Evolutionary conservation across 2,888 invertebrate species (phyloP), one percentile per base, ranked within the genome.

Genomic region (Temnothorax ravouxi): DNA sequence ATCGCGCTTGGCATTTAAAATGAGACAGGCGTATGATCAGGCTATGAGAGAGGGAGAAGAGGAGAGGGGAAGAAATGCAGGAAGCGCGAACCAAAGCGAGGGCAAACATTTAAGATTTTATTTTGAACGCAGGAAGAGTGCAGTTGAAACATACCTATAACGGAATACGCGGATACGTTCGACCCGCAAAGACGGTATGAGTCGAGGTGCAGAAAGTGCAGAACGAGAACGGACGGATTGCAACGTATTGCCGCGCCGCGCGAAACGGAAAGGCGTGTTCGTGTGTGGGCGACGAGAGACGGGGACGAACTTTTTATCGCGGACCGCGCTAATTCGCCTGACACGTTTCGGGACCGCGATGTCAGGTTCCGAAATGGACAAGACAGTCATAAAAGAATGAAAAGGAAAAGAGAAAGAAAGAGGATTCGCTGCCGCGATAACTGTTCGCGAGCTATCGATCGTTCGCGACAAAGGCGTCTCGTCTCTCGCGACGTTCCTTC

Each of bases 261-360:
- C 47, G 56, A 47, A 56, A 69, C 34, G 18, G 38, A 69, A 80
- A 80, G 79, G 79, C 79, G 79, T 72, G 79, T 80, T 80, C 79
- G 56, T 72, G 79, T 72, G 79, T 80, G 59, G 72, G 79, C 72
- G 79, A 80, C 38, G 15, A 44, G n/a, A 54, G 41, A 76, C 69
- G 41, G n/a, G 41, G 21, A 44, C n/a, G 69, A 47, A 18, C 34
- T 47, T 18, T 47, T 34, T 29, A 44, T 80, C 71, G 50, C 13
- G 18, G 18, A 25, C 61, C 6, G 34, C n/a, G 56, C 25, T 6
- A 38, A 71, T 56, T 44, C 44, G 18, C 4, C n/a, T 15, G 38
- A 41, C 15, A 41, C n/a, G 5, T 8, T n/a, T 38, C 29, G 29
- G 29, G 29, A 29, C 29, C 47, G 34, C 25, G 21, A 56, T n/a